Conservation (phyloP, 2,113 vertebrate genomes). For the Notiomystis cincta region DNA sequence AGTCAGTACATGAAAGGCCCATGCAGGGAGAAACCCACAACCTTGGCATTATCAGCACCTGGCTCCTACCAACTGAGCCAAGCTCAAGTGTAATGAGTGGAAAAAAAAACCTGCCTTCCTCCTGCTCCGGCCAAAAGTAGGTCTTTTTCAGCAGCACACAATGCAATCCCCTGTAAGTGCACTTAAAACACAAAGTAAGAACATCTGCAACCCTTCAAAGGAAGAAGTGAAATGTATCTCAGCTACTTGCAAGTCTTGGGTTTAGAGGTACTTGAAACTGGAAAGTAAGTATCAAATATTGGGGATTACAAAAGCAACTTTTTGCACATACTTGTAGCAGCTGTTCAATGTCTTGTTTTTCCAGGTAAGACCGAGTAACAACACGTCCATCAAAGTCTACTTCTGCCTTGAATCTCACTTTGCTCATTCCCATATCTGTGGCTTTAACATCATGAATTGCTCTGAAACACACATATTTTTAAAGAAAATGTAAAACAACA, state of each 20-base stretch:
- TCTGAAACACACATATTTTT: constrained; percentile 68
- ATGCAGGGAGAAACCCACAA: not conserved
- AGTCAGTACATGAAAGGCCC: not conserved
- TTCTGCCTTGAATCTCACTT: constrained; percentile 98
- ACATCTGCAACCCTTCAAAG: not conserved
- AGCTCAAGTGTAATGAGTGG: not conserved
- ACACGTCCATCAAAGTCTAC: constrained; percentile 97
- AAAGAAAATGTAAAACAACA: not conserved
- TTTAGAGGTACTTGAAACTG: not conserved
- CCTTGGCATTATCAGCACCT: not conserved
- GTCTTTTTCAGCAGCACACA: not conserved
- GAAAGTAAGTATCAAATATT: not conserved
- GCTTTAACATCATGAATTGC: constrained; percentile 98
- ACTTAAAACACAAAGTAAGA: not conserved
- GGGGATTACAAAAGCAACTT: not conserved
- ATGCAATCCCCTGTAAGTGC: not conserved
- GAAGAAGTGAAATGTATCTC: not conserved
- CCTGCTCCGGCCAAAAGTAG: not conserved
- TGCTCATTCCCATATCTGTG: constrained; percentile 94
- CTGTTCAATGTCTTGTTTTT: constrained; percentile 98
- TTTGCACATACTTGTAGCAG: constrained; percentile 83
- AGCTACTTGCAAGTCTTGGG: not conserved
- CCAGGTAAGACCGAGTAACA: constrained; percentile 95
- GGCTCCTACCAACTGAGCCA: not conserved
- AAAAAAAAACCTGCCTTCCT: not conserved